phyloP scores from a whole-genome alignment of 2,113 vertebrate species.

The Xenopus laevis region DNA sequence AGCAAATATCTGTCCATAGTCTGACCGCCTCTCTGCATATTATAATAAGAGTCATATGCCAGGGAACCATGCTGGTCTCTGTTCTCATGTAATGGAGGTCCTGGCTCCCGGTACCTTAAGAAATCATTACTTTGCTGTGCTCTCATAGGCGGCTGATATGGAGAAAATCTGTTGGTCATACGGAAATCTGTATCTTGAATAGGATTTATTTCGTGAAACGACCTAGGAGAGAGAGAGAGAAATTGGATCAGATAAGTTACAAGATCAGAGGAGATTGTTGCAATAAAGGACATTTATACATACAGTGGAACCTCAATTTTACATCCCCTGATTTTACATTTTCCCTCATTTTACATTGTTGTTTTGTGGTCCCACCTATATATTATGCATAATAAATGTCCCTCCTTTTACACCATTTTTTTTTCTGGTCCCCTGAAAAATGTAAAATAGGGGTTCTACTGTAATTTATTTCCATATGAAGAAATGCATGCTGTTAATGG shows the following conservation, averaged over 20 bases:
- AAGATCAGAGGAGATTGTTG: too few relatives aligned
- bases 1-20: not conserved
- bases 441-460: too few relatives aligned
- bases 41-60: not conserved
- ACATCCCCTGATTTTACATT: too few relatives aligned
- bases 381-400: too few relatives aligned
- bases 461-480: too few relatives aligned
- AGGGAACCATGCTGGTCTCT: not conserved
- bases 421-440: too few relatives aligned
- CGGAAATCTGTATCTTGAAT: constrained; percentile 1
- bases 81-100: not conserved
- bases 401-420: too few relatives aligned
- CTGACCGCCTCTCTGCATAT: not conserved
- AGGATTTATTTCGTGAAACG: constrained; percentile 13
- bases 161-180: constrained; percentile 19
- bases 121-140: not conserved
- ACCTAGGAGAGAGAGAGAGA: not conserved
- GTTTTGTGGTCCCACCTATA: too few relatives aligned
- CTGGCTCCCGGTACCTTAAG: not conserved
- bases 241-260: not conserved
- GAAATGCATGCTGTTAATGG: too few relatives aligned
- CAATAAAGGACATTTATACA: not conserved
- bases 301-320: not conserved
- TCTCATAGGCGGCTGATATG: constrained; percentile 8
- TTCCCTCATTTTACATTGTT: too few relatives aligned